Evolutionary conservation across 2,797 vertebrate genomes (phyloP).

Genomic region (Falco columbarius): DNA sequence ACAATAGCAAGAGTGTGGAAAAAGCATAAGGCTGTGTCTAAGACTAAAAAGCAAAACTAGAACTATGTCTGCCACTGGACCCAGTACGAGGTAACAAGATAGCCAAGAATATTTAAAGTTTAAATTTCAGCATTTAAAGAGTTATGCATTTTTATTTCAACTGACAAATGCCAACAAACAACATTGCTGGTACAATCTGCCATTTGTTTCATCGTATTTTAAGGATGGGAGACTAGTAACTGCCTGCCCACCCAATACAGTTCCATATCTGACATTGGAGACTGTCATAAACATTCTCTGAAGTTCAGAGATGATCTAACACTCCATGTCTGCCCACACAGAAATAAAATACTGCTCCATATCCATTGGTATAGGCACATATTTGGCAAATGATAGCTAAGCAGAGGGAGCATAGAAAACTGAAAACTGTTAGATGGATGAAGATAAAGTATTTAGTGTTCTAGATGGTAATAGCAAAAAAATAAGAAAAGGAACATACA

Average conservation of each 20-base stretch:
- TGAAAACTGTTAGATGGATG: not conserved
- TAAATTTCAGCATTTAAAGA: not conserved
- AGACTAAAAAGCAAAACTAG: not conserved
- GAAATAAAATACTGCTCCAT: not conserved
- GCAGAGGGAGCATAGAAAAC: not conserved
- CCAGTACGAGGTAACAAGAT: rapidly evolving
- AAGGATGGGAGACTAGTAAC: not conserved
- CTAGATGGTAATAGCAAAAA: conserved; percentile 13
- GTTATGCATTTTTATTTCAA: not conserved
- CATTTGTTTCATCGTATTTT: not conserved
- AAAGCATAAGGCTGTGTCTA: rapidly evolving
- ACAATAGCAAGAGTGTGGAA: not conserved
- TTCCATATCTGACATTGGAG: not conserved
- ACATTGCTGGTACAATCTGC: not conserved
- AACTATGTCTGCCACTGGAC: not conserved
- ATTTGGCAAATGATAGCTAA: not conserved
- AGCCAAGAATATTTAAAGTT: not conserved
- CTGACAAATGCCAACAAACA: not conserved
- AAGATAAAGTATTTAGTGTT: not conserved
- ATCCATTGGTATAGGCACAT: not conserved
- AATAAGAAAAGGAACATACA: not conserved
- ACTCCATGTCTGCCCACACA: not conserved
- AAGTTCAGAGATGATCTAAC: not conserved
- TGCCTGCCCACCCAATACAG: not conserved
- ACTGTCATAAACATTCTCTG: not conserved